phyloP scores from a whole-genome alignment of 2,797 vertebrate genomes.

The Lemur catta region DNA sequence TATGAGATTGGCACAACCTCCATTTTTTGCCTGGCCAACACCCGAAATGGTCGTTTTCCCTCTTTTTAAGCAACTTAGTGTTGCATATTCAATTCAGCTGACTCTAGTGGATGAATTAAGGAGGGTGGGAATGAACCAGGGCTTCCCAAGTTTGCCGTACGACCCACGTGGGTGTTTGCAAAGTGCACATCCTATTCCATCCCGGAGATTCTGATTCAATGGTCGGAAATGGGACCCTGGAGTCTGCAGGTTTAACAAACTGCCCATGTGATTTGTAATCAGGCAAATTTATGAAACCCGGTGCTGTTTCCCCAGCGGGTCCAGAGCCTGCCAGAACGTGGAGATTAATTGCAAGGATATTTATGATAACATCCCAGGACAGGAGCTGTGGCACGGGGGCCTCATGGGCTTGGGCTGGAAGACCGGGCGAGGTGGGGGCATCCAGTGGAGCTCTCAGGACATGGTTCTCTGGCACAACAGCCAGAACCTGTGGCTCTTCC shows the following conservation, averaged over 20 bases:
- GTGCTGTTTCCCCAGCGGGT: not conserved
- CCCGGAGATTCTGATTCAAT: not conserved
- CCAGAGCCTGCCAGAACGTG: not conserved
- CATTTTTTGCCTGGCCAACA: not conserved
- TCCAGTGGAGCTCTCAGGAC: not conserved
- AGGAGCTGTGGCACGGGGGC: not conserved
- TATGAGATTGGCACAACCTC: not conserved
- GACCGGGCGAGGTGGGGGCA: not conserved
- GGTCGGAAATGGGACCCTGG: not conserved
- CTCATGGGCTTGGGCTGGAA: not conserved
- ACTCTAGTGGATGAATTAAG: not conserved
- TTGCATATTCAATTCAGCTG: not conserved
- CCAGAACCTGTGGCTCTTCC: not conserved
- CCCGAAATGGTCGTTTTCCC: not conserved
- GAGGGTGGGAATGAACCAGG: not conserved
- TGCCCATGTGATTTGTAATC: not conserved
- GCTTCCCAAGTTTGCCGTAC: not conserved
- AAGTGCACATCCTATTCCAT: not conserved
- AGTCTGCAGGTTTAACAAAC: not conserved
- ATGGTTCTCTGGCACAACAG: not conserved
- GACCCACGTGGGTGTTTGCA: not conserved
- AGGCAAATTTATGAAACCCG: not conserved
- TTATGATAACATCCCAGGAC: not conserved
- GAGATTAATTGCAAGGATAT: not conserved
- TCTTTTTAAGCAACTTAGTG: not conserved